A percentile compares a stretch with the other conserved stretches of the same genome.
phyloP scores from a whole-genome alignment of 2,113 vertebrate genomes.

The Spea bombifrons region DNA sequence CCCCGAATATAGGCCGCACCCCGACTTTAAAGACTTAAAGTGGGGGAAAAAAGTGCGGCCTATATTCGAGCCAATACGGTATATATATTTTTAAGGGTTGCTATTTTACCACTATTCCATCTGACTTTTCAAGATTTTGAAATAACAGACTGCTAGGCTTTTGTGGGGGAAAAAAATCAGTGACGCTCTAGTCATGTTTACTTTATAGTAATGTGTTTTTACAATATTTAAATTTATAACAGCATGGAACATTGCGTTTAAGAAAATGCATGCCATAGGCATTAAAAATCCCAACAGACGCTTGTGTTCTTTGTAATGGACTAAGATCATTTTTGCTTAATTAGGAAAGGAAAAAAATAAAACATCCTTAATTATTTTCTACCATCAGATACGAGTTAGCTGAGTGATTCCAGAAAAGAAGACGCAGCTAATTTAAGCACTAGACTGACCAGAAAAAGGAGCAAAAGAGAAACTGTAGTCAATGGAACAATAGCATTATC shows the following conservation, averaged over 20 bases:
- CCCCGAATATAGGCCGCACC: too few species aligned
- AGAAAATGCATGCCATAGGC: constrained; percentile 21
- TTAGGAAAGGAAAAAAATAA: constrained; percentile 17
- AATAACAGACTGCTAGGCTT: too few species aligned
- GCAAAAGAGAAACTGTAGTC: background rate
- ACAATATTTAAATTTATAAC: constrained; percentile 26
- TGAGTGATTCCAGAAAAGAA: background rate
- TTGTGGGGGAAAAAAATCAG: too few species aligned
- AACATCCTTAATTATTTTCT: background rate
- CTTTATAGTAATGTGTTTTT: constrained; percentile 21
- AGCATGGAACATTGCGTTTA: constrained; percentile 26
- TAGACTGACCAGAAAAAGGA: background rate
- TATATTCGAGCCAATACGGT: too few species aligned
- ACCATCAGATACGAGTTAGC: background rate
- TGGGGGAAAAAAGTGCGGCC: too few species aligned
- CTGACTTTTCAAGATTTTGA: too few species aligned
- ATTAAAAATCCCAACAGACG: constrained; percentile 21
- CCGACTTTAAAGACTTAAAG: too few species aligned
- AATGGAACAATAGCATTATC: too few species aligned
- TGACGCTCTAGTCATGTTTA: constrained; percentile 10
- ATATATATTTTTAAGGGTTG: too few species aligned
- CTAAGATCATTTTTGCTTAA: constrained; percentile 18
- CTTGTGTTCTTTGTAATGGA: constrained; percentile 8
- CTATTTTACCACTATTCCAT: too few species aligned
- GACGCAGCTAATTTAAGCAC: background rate